Percentiles rank a stretch among this genome's conserved stretches.
Evolutionary conservation across 2,797 vertebrate species (phyloP).

Genomic region (Falco peregrinus): DNA sequence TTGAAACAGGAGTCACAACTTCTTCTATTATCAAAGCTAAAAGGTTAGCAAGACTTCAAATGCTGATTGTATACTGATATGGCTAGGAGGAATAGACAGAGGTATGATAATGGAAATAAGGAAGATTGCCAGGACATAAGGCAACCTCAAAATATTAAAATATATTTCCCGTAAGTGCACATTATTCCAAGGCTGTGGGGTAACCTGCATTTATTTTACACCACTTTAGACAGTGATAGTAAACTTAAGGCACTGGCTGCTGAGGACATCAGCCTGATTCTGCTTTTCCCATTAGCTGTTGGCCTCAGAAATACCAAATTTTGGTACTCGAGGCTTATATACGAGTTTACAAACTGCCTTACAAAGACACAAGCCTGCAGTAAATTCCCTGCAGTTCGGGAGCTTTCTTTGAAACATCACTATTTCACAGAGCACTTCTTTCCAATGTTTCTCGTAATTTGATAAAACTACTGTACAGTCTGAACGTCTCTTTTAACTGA

Average conservation of each 20-base stretch:
- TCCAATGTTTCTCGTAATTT: not conserved
- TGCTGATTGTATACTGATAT: not conserved
- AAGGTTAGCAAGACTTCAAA: not conserved
- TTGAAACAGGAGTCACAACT: not conserved
- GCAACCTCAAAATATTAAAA: not conserved
- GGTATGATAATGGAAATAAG: not conserved
- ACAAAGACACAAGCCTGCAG: not conserved
- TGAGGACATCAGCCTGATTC: not conserved
- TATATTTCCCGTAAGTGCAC: accelerated
- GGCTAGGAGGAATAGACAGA: not conserved
- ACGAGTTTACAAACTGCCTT: not conserved
- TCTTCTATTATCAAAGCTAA: not conserved
- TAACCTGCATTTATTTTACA: not conserved
- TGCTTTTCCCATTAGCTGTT: not conserved
- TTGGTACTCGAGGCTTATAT: not conserved
- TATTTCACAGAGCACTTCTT: not conserved
- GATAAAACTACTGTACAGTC: not conserved
- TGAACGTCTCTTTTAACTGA: not conserved
- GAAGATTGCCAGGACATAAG: not conserved
- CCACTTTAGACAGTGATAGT: not conserved
- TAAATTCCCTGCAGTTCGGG: not conserved
- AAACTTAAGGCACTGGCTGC: not conserved
- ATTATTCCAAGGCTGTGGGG: not conserved
- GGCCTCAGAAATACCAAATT: not conserved
- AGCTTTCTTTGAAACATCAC: not conserved